These are phyloP conservation scores for Perca fluviatilis DNA, from an alignment of 2,113 vertebrate genomes.

Conservation along the genomic window DNA sequence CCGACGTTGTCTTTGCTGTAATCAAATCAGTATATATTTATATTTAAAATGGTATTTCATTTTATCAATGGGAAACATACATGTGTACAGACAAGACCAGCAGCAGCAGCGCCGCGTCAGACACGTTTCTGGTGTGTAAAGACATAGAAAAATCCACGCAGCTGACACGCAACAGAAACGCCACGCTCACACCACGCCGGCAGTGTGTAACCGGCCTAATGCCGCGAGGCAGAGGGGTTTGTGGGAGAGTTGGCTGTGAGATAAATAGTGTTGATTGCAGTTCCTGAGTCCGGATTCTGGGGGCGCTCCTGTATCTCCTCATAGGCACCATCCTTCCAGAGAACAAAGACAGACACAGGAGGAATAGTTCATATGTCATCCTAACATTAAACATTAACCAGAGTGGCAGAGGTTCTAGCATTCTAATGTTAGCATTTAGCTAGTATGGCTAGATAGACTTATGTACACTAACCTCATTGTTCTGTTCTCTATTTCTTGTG, in stretches of 20 bases:
- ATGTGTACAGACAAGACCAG: too few species aligned
- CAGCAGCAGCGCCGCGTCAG: too few species aligned
- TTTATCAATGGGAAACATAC: too few species aligned
- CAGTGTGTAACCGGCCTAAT: too few species aligned
- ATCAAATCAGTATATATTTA: too few species aligned
- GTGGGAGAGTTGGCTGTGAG: slow-evolving; percentile 22
- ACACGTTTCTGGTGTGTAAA: too few species aligned
- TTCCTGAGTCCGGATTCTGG: neutral
- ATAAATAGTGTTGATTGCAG: slow-evolving; percentile 17
- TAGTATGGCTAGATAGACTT: too few species aligned
- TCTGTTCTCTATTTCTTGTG: neutral
- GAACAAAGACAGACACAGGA: slow-evolving; percentile 3
- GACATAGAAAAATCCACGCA: too few species aligned
- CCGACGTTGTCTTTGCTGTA: too few species aligned
- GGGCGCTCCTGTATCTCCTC: slow-evolving; percentile 41
- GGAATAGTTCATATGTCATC: neutral
- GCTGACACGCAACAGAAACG: too few species aligned
- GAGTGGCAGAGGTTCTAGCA: neutral
- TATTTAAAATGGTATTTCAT: too few species aligned
- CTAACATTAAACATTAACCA: neutral
- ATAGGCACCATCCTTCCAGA: slow-evolving; percentile 32
- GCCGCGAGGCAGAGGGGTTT: neutral
- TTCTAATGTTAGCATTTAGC: neutral
- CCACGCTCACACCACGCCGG: too few species aligned
- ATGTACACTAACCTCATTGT: neutral